Evolutionary conservation across 2,113 vertebrate species (phyloP), one percentile per base, ranked within the genome.

Genomic region (Callipepla californica): DNA sequence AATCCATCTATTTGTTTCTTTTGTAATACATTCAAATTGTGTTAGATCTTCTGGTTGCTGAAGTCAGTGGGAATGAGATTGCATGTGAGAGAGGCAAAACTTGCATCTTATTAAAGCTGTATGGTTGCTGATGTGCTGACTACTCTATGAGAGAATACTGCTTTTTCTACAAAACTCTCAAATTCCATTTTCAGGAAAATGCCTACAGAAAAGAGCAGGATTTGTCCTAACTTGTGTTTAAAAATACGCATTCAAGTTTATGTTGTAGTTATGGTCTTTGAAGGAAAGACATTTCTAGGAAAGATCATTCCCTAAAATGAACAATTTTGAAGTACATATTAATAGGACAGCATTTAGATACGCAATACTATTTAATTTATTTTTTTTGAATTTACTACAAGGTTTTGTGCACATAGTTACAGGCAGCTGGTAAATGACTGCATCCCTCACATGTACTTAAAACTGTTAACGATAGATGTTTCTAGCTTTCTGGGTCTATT

Each of bases 401-500:
- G 21, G 9, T 53, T 65, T 92, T 87, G n/a, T 65, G 61, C 50
- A 65, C 15, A 15, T 32, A 72, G 53, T n/a, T 82, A 13, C 20
- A 61, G 32, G 26, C 30, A 47, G 40, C 53, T 53, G 40, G 17
- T 11, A 92, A 90, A 92, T 74, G 19, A 14, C 8, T 38, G 19
- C 4, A 21, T 83, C 21, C 36, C 34, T 83, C 4, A 3, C 0
- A 2, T 28, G 22, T 0, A 1, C 22, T 74, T 42, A 30, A 47
- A 91, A 94, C 65, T 86, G 36, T 85, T 90, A 67, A 44, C 0
- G 0, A 40, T 68, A 58, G 7, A 38, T 85, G 13, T 61, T 84
- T 78, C 73, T 87, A 77, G 34, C n/a, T 76, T 83, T 85, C 76
- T 86, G 51, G 7, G 15, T 77, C 44, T 84, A 45, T 91, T 94